These are phyloP conservation scores for Pseudomyrmex cubaensis DNA, from an alignment of 1,140 invertebrate genomes.

Conservation along the genomic window DNA sequence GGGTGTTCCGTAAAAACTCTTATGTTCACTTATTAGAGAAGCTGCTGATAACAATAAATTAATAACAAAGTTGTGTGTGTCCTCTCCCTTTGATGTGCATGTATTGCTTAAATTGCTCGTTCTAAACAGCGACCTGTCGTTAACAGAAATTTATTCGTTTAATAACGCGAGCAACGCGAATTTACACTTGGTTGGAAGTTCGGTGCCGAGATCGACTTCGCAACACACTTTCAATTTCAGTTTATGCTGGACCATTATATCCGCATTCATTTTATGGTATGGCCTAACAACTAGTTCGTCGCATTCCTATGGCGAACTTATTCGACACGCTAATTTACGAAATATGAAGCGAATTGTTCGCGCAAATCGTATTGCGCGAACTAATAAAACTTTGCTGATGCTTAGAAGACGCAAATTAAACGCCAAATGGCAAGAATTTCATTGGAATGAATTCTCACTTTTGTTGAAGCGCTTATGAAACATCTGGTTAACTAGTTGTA, in stretches of 20 bases:
- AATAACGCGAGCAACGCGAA: slow-evolving; percentile 26
- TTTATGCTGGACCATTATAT: slow-evolving; percentile 67
- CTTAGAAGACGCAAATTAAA: slow-evolving; percentile 25
- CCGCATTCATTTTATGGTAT: slow-evolving; percentile 62
- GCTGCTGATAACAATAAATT: neutral
- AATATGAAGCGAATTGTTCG: slow-evolving; percentile 46
- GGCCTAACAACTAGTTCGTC: slow-evolving; percentile 7
- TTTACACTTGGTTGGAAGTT: slow-evolving; percentile 51
- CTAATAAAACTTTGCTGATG: slow-evolving; percentile 40
- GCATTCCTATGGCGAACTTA: slow-evolving; percentile 40
- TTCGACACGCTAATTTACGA: slow-evolving; percentile 46
- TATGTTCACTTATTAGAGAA: neutral
- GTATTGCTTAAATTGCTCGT: slow-evolving; percentile 24
- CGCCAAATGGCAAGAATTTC: slow-evolving; percentile 30
- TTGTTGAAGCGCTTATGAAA: neutral
- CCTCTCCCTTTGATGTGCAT: neutral
- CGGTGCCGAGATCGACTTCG: slow-evolving; percentile 62
- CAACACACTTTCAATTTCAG: slow-evolving; percentile 70
- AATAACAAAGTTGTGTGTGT: slow-evolving; percentile 30
- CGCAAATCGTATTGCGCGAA: slow-evolving; percentile 24
- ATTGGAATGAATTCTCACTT: slow-evolving; percentile 20
- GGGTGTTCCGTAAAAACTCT: neutral
- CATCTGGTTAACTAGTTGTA: slow-evolving; percentile 13
- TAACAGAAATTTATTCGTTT: slow-evolving; percentile 62
- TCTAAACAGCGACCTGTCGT: slow-evolving; percentile 25